Evolutionary conservation across 2,888 invertebrate species (phyloP), one percentile per base, ranked within the genome.

Genomic region (Osmoderma eremita): DNA sequence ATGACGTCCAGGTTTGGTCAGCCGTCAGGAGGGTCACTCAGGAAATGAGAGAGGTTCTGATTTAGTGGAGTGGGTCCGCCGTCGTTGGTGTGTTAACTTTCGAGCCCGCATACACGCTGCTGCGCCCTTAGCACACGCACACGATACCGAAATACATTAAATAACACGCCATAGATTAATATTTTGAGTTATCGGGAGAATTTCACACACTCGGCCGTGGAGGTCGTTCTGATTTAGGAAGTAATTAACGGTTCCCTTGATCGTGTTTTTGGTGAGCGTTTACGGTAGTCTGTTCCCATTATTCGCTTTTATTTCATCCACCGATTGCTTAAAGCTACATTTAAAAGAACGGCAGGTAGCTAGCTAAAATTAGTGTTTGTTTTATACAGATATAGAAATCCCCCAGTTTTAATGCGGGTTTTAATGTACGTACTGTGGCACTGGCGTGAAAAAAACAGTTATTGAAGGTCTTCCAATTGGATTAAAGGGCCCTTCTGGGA

Each of bases 121-220:
- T 56, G 54, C 58, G 68, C 30, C 30, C 30, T 30, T 30, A 30
- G 5, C 5, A 30, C 69, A 72, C 72, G 70, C 68, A 48, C 48
- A 56, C 56, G 41, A 41, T 56, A n/a, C 18, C 42, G 22, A 56
- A 61, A 61, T 45, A 17, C 58, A 66, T 69, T 71, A 71, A 72
- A 72, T 69, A 67, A 69, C 70, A 65, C 67, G 67, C 70, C 68
- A 74, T 74, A 74, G 74, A 75, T 75, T 73, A 75, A 73, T 73
- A 74, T 74, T 75, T 74, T 73, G 73, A 75, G 67, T 75, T 75
- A 75, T 75, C 54, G 69, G 48, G 67, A 51, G 65, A 68, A 70
- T 65, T 61, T 73, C 73, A 72, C 73, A 72, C 73, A 73, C 70
- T 68, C 30, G 41, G 20, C 50, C 18, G 61, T 48, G 12, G 30